A percentile compares a stretch with the other conserved stretches of the same genome.
Evolutionary conservation across 2,888 invertebrate species (phyloP).

Genomic region (Parascotia fuliginaria): DNA sequence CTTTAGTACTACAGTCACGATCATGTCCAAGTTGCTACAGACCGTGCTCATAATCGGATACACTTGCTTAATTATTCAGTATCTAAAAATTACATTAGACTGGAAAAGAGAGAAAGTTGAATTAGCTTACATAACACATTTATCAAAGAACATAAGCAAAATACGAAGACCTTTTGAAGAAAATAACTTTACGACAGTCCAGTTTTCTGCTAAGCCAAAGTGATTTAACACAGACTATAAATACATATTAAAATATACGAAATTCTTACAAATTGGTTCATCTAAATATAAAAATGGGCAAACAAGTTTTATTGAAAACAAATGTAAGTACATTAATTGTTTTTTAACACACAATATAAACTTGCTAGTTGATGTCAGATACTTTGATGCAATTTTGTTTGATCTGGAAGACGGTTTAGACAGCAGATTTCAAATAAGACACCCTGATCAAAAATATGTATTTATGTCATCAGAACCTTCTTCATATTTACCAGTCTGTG

Average conservation of each 20-base stretch:
- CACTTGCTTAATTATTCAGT: no score
- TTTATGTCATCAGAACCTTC: slow-evolving; percentile 72
- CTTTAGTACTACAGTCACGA: no score
- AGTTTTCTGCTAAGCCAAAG: no score
- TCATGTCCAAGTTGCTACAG: no score
- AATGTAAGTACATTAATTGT: slow-evolving; percentile 76
- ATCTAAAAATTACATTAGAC: no score
- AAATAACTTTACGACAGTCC: no score
- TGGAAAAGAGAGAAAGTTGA: no score
- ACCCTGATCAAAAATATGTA: slow-evolving; percentile 75
- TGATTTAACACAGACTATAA: slow-evolving; percentile 65
- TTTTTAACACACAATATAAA: slow-evolving; percentile 65
- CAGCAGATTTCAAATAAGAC: slow-evolving; percentile 54
- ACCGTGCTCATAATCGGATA: no score
- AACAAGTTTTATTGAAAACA: slow-evolving; percentile 52
- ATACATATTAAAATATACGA: slow-evolving; percentile 64
- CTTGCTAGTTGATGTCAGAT: slow-evolving; percentile 58
- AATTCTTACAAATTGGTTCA: slow-evolving; percentile 45
- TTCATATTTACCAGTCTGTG: slow-evolving; percentile 63
- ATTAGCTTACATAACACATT: no score
- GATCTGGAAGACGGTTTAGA: slow-evolving; percentile 75
- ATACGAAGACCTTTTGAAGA: no score
- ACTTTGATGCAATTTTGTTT: slow-evolving; percentile 82
- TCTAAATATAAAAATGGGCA: slow-evolving; percentile 54
- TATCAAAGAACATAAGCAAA: no score